Evolutionary conservation across 2,797 vertebrate species (phyloP).

Genomic region (Triplophysa yarkandensis): DNA sequence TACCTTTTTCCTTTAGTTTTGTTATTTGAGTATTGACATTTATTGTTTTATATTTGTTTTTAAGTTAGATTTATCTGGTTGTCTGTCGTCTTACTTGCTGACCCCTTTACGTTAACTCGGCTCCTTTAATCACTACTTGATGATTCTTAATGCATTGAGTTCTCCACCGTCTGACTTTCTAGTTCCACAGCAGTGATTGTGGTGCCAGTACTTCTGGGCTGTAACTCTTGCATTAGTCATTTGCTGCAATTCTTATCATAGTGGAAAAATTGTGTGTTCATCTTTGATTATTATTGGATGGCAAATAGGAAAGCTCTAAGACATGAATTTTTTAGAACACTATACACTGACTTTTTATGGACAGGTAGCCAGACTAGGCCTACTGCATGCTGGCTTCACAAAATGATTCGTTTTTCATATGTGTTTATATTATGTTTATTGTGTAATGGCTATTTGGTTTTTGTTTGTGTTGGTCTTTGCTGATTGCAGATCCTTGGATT

Average conservation of each 20-base stretch:
- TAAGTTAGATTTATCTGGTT: not conserved
- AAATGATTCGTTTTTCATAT: too few species aligned
- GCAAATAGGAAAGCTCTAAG: not conserved
- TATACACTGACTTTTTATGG: not conserved
- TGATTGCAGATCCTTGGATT: slow-evolving; percentile 5
- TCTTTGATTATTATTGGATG: not conserved
- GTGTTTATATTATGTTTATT: not conserved
- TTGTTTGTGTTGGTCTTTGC: not conserved
- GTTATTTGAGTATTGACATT: not conserved
- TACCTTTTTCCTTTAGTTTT: too few species aligned
- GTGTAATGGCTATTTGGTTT: too few species aligned
- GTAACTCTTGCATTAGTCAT: not conserved
- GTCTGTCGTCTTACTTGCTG: not conserved
- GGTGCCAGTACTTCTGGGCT: slow-evolving; percentile 17
- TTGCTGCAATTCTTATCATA: not conserved
- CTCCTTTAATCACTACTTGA: slow-evolving; percentile 28
- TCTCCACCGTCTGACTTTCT: slow-evolving; percentile 46
- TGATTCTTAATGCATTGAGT: slow-evolving; percentile 38
- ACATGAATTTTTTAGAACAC: not conserved
- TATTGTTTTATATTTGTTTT: not conserved
- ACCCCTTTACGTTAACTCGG: slow-evolving; percentile 1
- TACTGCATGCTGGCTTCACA: too few species aligned
- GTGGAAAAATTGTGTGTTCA: not conserved
- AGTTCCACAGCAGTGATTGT: slow-evolving; percentile 51
- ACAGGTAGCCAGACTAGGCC: too few species aligned